Base-by-base conservation (phyloP, 2,113 vertebrate genomes). In the Podilymbus podiceps region DNA sequence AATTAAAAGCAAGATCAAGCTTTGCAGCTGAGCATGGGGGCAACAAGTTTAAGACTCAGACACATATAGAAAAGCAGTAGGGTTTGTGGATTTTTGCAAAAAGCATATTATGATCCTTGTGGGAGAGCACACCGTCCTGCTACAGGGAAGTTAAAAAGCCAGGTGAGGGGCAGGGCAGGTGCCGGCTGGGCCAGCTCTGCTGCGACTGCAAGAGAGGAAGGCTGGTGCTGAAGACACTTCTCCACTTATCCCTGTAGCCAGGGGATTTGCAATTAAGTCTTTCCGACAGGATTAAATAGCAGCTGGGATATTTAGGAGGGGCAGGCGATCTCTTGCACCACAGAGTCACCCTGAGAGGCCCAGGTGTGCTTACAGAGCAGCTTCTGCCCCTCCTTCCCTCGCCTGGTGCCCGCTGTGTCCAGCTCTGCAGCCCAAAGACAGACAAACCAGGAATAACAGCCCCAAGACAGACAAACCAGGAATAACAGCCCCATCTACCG, bases 401-500 rank as follows among this genome's bases (percentile, higher is more conserved):
- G 0, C 10, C n/a, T 4, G 0, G 19, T 24, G 73, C 22, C 22
- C 0, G 1, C 44, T 2, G 12, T 19, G 5, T 4, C 50, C 19
- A 10, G 33, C 11, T 31, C 50, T 44, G 33, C 13, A 0, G 55
- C 44, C 44, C 44, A 44, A 44, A 44, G 11, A 38, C 38, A 38
- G 38, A 38, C 17, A 60, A 89, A 66, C 2, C 31, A 19, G 76
- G 83, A 88, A 3, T 19, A 72, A 60, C 53, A 92, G 83, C 95
- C 68, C 96, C 96, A 97, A n/a, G n/a, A 38, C 38, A 38, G 38
- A 38, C 17, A 60, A 89, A 66, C 2, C 31, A 19, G 76, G 83
- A 88, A 3, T 19, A 72, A 60, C 53, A 92, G 83, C 95, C 68
- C 96, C 96, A 97, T 86, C 96, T 96, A 20, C 53, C 0, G 92